Percentiles rank a stretch among this genome's conserved stretches.
These are phyloP conservation scores for Caerostris extrusa DNA, from an alignment of 1,140 invertebrate genomes.

Conservation along the genomic window DNA sequence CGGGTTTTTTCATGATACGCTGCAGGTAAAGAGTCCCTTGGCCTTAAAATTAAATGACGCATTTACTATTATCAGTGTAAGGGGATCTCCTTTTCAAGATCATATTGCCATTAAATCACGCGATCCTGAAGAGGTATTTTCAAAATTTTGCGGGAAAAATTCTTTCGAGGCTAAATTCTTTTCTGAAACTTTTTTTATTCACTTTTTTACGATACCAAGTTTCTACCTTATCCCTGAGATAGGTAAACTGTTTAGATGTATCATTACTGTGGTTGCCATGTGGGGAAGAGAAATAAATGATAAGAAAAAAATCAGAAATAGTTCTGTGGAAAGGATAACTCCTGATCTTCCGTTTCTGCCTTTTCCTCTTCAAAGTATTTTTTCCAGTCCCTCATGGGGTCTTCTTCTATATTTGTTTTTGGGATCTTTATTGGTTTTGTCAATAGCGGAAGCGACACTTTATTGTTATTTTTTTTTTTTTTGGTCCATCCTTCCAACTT, in stretches of 20 bases:
- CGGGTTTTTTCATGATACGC: background rate
- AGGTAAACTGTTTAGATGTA: slow-evolving; percentile 65
- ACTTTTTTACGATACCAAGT: background rate
- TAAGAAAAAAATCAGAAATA: slow-evolving; percentile 31
- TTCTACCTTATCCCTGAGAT: slow-evolving; percentile 5
- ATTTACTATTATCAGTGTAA: background rate
- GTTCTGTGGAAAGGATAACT: slow-evolving; percentile 67
- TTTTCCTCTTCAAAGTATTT: background rate
- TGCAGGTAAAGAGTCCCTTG: slow-evolving; percentile 51
- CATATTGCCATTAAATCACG: no score
- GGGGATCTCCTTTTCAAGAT: no score
- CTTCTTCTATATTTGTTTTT: slow-evolving; percentile 72
- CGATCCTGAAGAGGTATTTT: no score
- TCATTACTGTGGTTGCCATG: slow-evolving; percentile 58
- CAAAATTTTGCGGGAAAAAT: no score
- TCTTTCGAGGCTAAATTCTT: no score
- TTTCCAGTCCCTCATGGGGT: slow-evolving; percentile 29
- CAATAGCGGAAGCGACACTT: slow-evolving; percentile 38
- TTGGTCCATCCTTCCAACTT: background rate
- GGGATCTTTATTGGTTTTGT: slow-evolving; percentile 73
- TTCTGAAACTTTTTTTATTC: background rate
- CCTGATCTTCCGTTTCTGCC: slow-evolving; percentile 51
- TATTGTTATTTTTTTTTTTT: slow-evolving; percentile 13
- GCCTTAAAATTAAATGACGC: slow-evolving; percentile 45
- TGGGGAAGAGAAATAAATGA: background rate